Conservation (phyloP, 2,113 vertebrate species). For the Chunga burmeisteri region DNA sequence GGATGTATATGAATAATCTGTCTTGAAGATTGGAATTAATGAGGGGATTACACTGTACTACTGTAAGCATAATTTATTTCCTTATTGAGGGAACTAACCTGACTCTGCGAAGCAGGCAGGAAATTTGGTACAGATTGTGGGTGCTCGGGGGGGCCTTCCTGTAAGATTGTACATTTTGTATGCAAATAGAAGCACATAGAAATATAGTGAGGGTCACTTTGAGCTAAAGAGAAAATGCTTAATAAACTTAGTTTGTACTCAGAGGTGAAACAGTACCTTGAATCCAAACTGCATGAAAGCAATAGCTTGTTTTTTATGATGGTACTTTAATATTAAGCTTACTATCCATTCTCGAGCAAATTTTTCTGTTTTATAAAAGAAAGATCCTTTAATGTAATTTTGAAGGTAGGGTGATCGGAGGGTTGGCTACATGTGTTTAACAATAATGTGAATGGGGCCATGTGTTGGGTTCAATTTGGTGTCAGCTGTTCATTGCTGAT, state of each 20-base stretch:
- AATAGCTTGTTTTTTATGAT: not conserved
- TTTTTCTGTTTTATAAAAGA: not conserved
- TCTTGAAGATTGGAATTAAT: not conserved
- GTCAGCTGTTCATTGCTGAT: slow-evolving; percentile 63
- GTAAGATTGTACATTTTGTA: not conserved
- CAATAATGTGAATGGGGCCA: slow-evolving; percentile 28
- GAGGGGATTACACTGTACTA: not conserved
- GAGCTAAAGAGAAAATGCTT: not conserved
- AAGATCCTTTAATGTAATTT: slow-evolving; percentile 31
- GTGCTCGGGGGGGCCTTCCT: not conserved
- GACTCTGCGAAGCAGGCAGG: rapidly evolving
- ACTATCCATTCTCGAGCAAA: not conserved
- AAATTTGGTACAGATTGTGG: not conserved
- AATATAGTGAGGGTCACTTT: not conserved
- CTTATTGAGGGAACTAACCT: not conserved
- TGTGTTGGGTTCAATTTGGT: slow-evolving; percentile 40
- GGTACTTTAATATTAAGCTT: not conserved
- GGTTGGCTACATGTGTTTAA: not conserved
- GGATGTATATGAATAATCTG: not conserved
- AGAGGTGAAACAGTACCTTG: not conserved
- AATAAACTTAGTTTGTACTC: not conserved
- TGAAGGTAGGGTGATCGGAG: not conserved
- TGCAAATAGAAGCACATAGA: not conserved
- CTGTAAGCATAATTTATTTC: not conserved
- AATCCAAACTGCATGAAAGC: not conserved